Evolutionary conservation across 2,113 vertebrate genomes (phyloP), one percentile per base, ranked within the genome.

Genomic region (Pandion haliaetus): DNA sequence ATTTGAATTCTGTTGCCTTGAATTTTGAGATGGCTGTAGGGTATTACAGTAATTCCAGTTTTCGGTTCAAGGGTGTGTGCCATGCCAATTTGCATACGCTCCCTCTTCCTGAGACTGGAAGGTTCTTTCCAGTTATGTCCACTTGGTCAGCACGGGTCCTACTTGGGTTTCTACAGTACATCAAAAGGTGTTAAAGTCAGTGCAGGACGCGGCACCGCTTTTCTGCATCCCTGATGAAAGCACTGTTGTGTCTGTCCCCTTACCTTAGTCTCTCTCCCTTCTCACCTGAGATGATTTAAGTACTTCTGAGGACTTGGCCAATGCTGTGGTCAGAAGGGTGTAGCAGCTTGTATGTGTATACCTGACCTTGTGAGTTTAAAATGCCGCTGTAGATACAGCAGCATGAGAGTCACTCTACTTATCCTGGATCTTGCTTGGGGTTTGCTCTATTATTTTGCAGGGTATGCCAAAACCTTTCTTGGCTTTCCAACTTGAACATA

Each of bases 71-170:
- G 38, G 28, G n/a, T 24, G 23, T 14, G 0, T 29, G 36, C 52
- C 45, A 1, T 61, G 58, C 47, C 45, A 19, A 3, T 29, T 29
- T 1, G 0, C 9, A 2, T 25, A 9, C 2, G 14, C 8, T 77
- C 26, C 38, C 38, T 40, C 47, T 47, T 67, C n/a, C 63, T 29
- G 21, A n/a, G 25, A 20, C 34, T 25, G 40, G 44, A 21, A 38
- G 63, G 17, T 21, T 11, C 58, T 45, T 44, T 14, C 44, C 71
- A 45, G 32, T 58, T 34, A 21, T 0, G 1, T 57, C 28, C 13
- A 6, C 70, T 25, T 29, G 36, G 17, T 58, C 71, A 40, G 36
- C 14, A 1, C 5, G 14, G 34, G 10, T n/a, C 50, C 55, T 82
- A 0, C 44, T 25, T n/a, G 2, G 8, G 1, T 38, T 71, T 36